Evolutionary conservation across 2,797 vertebrate species (phyloP).

Genomic region (Pelochelys cantorii): DNA sequence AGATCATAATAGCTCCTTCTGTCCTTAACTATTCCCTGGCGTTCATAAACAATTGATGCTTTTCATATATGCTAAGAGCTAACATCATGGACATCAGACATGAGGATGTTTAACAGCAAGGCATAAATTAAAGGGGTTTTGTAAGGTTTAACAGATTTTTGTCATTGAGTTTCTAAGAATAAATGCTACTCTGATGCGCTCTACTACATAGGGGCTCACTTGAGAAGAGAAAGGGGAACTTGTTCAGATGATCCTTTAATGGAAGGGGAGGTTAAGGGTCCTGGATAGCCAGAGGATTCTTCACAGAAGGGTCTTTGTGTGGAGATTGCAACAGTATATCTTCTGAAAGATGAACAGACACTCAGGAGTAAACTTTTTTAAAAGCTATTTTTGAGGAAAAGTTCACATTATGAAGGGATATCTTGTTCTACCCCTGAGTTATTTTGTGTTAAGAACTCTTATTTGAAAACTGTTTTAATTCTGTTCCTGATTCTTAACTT

Average conservation of each 20-base stretch:
- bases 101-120: background rate
- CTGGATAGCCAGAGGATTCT: conserved; percentile 41
- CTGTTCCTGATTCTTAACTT: background rate
- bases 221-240: conserved; percentile 60
- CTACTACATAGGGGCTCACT: conserved; percentile 18
- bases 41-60: no score
- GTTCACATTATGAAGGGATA: background rate
- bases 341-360: background rate
- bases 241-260: conserved; percentile 66
- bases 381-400: conserved; percentile 17
- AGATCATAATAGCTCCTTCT: background rate
- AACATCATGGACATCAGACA: background rate
- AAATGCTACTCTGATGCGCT: background rate
- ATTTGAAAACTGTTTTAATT: background rate
- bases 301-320: conserved; percentile 59
- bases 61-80: no score
- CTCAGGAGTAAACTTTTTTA: conserved; percentile 1
- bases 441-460: background rate
- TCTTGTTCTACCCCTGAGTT: background rate
- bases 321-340: no score
- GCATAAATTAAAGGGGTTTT: conserved; percentile 2
- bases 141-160: background rate
- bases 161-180: conserved; percentile 23
- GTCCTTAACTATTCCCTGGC: no score
- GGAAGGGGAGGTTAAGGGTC: background rate